These are phyloP conservation scores for Acanthopagrus latus DNA, from an alignment of 2,797 vertebrate genomes.

Conservation along the genomic window DNA sequence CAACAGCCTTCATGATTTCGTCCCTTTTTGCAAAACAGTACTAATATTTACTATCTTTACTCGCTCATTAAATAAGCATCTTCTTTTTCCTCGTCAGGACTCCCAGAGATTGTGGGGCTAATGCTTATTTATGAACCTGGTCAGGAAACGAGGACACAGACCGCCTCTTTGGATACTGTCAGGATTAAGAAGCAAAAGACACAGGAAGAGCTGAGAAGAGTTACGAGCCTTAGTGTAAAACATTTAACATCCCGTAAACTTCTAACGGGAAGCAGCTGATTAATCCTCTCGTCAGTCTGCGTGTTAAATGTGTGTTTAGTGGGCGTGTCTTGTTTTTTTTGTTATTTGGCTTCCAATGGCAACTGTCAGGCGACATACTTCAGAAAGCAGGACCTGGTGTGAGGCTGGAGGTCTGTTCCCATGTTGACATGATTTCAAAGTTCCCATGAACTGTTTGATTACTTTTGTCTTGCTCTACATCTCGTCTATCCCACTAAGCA, in stretches of 20 bases:
- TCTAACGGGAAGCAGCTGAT: slow-evolving; percentile 63
- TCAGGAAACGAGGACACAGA: slow-evolving; percentile 66
- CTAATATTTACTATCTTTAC: slow-evolving; percentile 60
- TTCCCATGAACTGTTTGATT: no score
- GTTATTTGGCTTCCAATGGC: slow-evolving; percentile 42
- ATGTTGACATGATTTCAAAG: no score
- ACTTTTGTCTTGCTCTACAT: no score
- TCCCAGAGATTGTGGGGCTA: slow-evolving; percentile 47
- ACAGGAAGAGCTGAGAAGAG: slow-evolving; percentile 50
- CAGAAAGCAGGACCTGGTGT: background rate
- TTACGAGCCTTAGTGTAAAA: slow-evolving; percentile 53
- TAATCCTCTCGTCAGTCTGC: slow-evolving; percentile 72
- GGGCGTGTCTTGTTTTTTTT: slow-evolving; percentile 49
- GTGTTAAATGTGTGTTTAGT: slow-evolving; percentile 59
- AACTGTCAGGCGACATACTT: slow-evolving; percentile 1
- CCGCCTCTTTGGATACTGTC: slow-evolving; percentile 68
- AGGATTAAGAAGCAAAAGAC: slow-evolving; percentile 66
- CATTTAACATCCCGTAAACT: slow-evolving; percentile 60
- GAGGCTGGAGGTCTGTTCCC: no score
- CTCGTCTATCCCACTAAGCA: no score
- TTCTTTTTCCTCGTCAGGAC: slow-evolving; percentile 25
- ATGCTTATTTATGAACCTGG: slow-evolving; percentile 80
- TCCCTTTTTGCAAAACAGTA: slow-evolving; percentile 39
- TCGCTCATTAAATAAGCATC: slow-evolving; percentile 60
- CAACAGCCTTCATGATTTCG: slow-evolving; percentile 31